Evolutionary conservation across 1,140 invertebrate species (phyloP), one percentile per base, ranked within the genome.

Genomic region (Lordiphosa mommai): DNA sequence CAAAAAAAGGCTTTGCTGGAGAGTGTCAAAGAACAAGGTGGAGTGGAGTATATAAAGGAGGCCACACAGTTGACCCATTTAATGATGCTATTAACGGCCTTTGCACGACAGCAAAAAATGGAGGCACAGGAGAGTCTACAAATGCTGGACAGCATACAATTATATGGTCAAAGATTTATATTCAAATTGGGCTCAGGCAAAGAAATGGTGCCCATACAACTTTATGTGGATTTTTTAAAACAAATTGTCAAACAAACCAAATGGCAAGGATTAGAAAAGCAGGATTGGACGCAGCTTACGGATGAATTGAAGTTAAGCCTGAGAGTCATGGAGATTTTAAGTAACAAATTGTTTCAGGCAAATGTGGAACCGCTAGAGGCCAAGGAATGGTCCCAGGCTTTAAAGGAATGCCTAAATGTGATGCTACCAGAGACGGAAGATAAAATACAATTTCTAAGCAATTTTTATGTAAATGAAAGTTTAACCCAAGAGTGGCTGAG

Each of bases 401-500:
- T 88, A 3, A 66, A 71, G 32, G 46, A 65, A 36, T 69, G 69
- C 6, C 59, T 92, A 0, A 72, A 89, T 38, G 77, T 86, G 16
- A 69, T 89, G n/a, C 90, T 90, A 50, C 87, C 82, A 2, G 80
- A 72, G 29, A 10, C 88, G 1, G 88, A 89, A 60, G 82, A 90
- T 8, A 91, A 90, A 67, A 85, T 91, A 10, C 88, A 91, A 2
- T 91, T 91, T 16, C 66, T 92, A 2, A 87, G 89, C 4, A 91
- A 91, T 66, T 90, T 91, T 17, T 88, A 72, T 41, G 53, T 88
- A 0, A 72, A 86, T 17, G 82, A 86, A 10, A 20, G 38, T 0
- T 8, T 87, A 37, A 40, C 61, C 0, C 30, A 70, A 3, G 0
- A 72, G 4, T 68, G 47, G 33, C 23, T 50, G 0, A 5, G 34